Base-by-base conservation (phyloP, 2,113 vertebrate species). In the Platanista minor region DNA sequence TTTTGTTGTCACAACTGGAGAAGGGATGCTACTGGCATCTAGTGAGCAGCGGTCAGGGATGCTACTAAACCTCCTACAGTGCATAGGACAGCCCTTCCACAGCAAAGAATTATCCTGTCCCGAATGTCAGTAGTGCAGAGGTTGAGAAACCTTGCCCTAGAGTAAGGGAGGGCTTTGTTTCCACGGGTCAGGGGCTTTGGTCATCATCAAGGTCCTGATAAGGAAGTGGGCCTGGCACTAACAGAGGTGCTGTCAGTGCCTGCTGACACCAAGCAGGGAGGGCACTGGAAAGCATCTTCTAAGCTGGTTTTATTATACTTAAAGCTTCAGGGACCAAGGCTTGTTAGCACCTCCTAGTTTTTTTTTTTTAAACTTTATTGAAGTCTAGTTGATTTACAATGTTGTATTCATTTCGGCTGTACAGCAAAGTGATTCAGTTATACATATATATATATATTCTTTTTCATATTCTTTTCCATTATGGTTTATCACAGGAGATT, bases 111-210 rank as follows among this genome's bases (percentile, higher is more conserved):
- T 4, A 14, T 8, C 71, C 62, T 13, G 21, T 33, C 39, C 46
- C 8, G 2, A 18, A 6, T 0, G 13, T 43, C 43, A 7, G 0
- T 0, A 13, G n/a, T 13, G 33, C 36, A 0, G 23, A 46, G 59
- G 10, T 1, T 31, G 82, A 17, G 33, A 39, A 57, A n/a, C 41
- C 18, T n/a, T 11, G 1, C 67, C 67, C 54, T 8, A 29, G 52
- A 81, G 36, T 5, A 12, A 62, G 29, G 33, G 43, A 39, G 20
- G 41, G 36, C 71, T 43, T 36, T 9, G 5, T 33, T 66, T 59
- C 43, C 59, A 3, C 5, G 33, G 54, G 33, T 23, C 31, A 2
- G 33, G 31, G 72, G 17, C 23, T 80, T 31, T 6, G 2, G 61
- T 33, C 5, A 14, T 20, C 9, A 46, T 46, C 15, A 29, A n/a